Base-by-base conservation (phyloP, 2,797 vertebrate genomes). In the Apogon hyalosoma region DNA sequence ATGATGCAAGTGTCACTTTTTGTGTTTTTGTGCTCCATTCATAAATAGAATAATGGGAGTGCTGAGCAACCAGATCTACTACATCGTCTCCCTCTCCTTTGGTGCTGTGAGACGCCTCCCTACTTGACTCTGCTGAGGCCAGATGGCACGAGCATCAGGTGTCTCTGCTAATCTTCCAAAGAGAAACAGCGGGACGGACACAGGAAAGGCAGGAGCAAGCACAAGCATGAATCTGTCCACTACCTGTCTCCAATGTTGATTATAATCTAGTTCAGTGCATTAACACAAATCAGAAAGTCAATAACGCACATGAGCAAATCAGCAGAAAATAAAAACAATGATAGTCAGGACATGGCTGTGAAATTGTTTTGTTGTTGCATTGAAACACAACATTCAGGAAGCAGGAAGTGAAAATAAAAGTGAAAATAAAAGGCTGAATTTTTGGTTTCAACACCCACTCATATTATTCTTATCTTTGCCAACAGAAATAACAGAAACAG, bases 121-220 rank as follows among this genome's bases (percentile, higher is more conserved):
- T 59, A 49, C 68, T 75, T 61, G 79, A 79, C 78, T 79, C 66
- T 53, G 60, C 66, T 15, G 73, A 66, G 68, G 79, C 75, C 90
- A 90, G 90, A 91, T 90, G 90, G 90, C 80, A 63, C 24, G 18
- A 75, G 87, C 90, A 88, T 92, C 88, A 91, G 88, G 90, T 92
- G 87, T 90, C 86, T 77, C 62, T 66, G 86, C 51, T 90, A 85
- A 90, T 90, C 83, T 81, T 66, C 73, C 82, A 36, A 48, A 70
- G 73, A 83, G 75, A 73, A 81, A 76, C 87, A 85, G 79, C 21
- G n/a, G 78, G 84, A 66, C 40, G 39, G 64, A 69, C 62, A 71
- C 51, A 45, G 51, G 48, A 50, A 54, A 61, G 60, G 53, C 70
- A 31, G 48, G 41, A 65, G 60, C 10, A 18, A 28, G 68, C 28